Evolutionary conservation across 1,140 invertebrate species (phyloP).

Genomic region (Episyrphus balteatus): DNA sequence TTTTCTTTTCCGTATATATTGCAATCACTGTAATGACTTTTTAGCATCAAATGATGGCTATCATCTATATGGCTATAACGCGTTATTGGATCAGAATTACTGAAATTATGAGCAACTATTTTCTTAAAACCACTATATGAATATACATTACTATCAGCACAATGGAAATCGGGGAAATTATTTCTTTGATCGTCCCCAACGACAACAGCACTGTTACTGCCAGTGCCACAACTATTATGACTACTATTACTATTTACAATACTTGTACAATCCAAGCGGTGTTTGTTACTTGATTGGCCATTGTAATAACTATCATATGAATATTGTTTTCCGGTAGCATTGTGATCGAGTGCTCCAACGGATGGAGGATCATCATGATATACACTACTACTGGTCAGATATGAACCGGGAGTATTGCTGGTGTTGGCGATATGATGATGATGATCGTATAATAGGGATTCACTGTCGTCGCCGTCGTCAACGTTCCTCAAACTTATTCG

Average conservation of each 20-base stretch:
- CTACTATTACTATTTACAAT: conserved; percentile 21
- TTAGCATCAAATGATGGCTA: conserved; percentile 6
- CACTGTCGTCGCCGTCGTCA: neutral
- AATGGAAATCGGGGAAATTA: neutral
- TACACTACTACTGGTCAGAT: conserved; percentile 7
- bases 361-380: conserved; percentile 20
- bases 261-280: conserved; percentile 24
- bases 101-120: conserved; percentile 10
- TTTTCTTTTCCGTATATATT: conserved; percentile 14
- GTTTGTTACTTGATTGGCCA: neutral
- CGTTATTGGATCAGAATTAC: conserved; percentile 21
- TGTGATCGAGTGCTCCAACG: neutral
- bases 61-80: conserved; percentile 22
- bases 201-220: neutral
- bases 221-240: conserved; percentile 8
- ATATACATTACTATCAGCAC: neutral
- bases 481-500: neutral
- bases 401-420: neutral
- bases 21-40: conserved; percentile 18
- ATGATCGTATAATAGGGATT: neutral
- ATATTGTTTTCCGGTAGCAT: neutral
- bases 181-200: neutral
- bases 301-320: neutral
- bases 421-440: conserved; percentile 1
- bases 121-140: conserved; percentile 4